A percentile compares a stretch with the other conserved stretches of the same genome.
Conservation (phyloP, 2,888 invertebrate genomes). For the Rugalucina vietnamica region DNA sequence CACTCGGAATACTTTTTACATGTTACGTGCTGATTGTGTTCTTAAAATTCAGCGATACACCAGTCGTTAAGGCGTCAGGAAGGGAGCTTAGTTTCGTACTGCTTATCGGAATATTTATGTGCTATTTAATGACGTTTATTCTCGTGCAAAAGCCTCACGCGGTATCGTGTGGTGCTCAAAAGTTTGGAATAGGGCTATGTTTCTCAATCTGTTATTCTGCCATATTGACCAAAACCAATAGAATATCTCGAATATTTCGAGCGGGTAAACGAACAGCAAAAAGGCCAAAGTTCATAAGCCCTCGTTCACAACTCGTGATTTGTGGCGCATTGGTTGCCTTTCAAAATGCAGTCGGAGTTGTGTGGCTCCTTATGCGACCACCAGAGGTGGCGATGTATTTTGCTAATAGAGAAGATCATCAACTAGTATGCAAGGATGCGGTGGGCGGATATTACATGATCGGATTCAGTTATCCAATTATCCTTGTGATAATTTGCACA, state of each 20-base stretch:
- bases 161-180: constrained; percentile 83
- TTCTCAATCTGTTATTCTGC: constrained; percentile 84
- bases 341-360: constrained; percentile 90
- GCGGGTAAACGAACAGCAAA: constrained; percentile 84
- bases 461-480: constrained; percentile 93
- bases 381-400: constrained; percentile 95
- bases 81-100: constrained; percentile 84
- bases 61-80: constrained; percentile 84
- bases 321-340: constrained; percentile 82
- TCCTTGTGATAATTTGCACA: constrained; percentile 90
- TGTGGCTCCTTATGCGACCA: constrained; percentile 96
- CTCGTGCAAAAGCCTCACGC: constrained; percentile 82
- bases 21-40: constrained; percentile 83
- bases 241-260: constrained; percentile 83
- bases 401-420: constrained; percentile 95
- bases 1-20: constrained; percentile 83
- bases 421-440: constrained; percentile 91
- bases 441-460: constrained; percentile 86
- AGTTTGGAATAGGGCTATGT: constrained; percentile 83
- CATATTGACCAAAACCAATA: constrained; percentile 84
- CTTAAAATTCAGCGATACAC: constrained; percentile 81
- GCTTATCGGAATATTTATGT: constrained; percentile 81
- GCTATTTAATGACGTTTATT: constrained; percentile 83
- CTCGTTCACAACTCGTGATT: constrained; percentile 84
- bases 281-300: constrained; percentile 84